Evolutionary conservation across 2,888 invertebrate genomes (phyloP).

Genomic region (Noctuana brunneofusca): DNA sequence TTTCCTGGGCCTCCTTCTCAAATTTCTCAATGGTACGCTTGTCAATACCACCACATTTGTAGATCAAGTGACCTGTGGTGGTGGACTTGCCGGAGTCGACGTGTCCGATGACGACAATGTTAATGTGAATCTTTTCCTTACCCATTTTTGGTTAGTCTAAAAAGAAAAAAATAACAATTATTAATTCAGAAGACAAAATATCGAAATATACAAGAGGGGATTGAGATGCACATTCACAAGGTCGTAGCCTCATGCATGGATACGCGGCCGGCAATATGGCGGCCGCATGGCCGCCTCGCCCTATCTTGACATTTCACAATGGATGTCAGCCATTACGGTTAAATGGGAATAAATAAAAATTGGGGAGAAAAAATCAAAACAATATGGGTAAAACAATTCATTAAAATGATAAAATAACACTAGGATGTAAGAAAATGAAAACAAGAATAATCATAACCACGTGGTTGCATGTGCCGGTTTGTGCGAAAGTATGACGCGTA

Average conservation of each 20-base stretch:
- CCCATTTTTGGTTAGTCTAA: slow-evolving; percentile 88
- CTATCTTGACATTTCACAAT: slow-evolving; percentile 81
- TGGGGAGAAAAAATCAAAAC: slow-evolving; percentile 11
- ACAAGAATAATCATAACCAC: slow-evolving; percentile 67
- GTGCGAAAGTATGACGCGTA: slow-evolving; percentile 76
- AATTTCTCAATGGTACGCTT: slow-evolving; percentile 99
- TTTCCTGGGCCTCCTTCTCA: slow-evolving; percentile 99
- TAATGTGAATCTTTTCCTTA: slow-evolving; percentile 99
- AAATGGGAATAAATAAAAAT: slow-evolving; percentile 28
- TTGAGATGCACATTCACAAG: slow-evolving; percentile 66
- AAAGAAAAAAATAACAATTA: slow-evolving; percentile 59
- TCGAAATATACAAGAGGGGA: slow-evolving; percentile 40
- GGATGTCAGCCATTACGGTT: slow-evolving; percentile 72
- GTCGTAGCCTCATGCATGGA: slow-evolving; percentile 73
- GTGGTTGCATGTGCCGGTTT: slow-evolving; percentile 75
- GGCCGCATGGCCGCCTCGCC: slow-evolving; percentile 82
- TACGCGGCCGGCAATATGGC: slow-evolving; percentile 80
- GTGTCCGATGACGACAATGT: slow-evolving; percentile 99
- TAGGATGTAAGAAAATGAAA: slow-evolving; percentile 36
- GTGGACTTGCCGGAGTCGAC: slow-evolving; percentile 99
- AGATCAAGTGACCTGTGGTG: slow-evolving; percentile 99
- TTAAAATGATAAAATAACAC: slow-evolving; percentile 3
- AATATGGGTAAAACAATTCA: background rate
- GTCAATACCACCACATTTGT: slow-evolving; percentile 99
- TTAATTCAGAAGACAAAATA: slow-evolving; percentile 38